Evolutionary conservation across 1,140 invertebrate genomes (phyloP), one percentile per base, ranked within the genome.

Genomic region (Sitodiplosis mosellana): DNA sequence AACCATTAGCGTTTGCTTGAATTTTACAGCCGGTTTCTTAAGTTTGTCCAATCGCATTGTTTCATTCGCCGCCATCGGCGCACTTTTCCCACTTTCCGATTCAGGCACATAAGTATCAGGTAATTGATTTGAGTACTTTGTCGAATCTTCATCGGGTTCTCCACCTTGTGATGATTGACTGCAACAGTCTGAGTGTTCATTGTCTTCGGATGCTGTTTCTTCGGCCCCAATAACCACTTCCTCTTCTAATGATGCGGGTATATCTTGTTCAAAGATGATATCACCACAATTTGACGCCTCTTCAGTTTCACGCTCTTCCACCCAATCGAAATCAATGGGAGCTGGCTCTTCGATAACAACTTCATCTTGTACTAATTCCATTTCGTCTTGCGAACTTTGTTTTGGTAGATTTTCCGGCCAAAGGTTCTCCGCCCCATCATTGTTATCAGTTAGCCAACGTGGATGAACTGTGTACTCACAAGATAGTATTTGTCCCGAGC

Each of bases 371-470:
- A 42, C 22, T 22, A 48, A 19, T 41, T 42, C 20, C 21, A 41
- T 33, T 18, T 40, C 17, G 37, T 42, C 21, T 33, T 40, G 14
- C 27, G 18, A 33, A 36, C 15, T 38, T 47, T 47, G 46, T 22
- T 14, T 27, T 33, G 45, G 22, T 27, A 46, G 14, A 27, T 33
- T 33, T n/a, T 33, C 22, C 14, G 46, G 17, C 33, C 33, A 47
- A 2, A 19, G 8, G 19, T 44, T 20, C 20, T 47, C 18, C 15
- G 18, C n/a, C 19, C 34, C 46, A 36, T 37, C 46, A 45, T 65
- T 58, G 45, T 71, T 73, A 54, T 81, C 77, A 20, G 77, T 56
- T 33, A 80, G 65, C 77, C 77, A 81, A 47, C 77, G 74, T 18
- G 76, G 74, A 53, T 76, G 74, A 8, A 77, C 73, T 45, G 71